Conservation (phyloP, 2,888 invertebrate genomes). For the Sylvicola cinctus region DNA sequence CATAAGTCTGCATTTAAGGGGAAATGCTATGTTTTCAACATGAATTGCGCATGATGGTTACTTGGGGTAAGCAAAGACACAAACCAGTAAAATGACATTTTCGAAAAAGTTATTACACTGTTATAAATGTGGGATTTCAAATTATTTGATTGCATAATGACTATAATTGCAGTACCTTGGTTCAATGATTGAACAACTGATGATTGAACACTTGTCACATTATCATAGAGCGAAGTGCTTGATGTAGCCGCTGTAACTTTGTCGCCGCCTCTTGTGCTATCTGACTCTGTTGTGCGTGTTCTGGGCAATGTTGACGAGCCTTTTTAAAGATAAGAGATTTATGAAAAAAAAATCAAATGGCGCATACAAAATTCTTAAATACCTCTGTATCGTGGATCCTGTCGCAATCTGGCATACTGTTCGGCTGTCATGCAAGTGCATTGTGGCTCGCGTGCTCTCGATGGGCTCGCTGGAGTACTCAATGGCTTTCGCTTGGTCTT, state of each 20-base stretch:
- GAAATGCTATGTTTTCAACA: too few species aligned
- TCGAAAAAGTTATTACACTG: too few species aligned
- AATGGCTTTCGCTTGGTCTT: conserved; percentile 78
- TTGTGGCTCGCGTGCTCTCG: conserved; percentile 58
- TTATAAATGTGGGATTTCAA: too few species aligned
- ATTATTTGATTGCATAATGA: too few species aligned
- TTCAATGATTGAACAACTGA: too few species aligned
- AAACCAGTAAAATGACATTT: too few species aligned
- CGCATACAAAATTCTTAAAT: conserved; percentile 4
- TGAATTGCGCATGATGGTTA: too few species aligned
- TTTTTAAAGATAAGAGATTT: conserved; percentile 18
- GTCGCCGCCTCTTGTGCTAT: conserved; percentile 34
- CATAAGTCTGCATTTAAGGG: too few species aligned
- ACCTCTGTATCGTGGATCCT: conserved; percentile 63
- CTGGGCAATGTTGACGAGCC: conserved; percentile 73
- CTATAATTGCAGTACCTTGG: too few species aligned
- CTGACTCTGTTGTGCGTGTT: conserved; percentile 46
- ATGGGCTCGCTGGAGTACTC: conserved; percentile 81
- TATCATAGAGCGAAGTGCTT: conserved; percentile 72
- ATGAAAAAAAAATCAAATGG: neutral
- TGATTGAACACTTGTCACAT: conserved; percentile 29
- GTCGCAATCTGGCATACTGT: conserved; percentile 69
- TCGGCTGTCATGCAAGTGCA: conserved; percentile 92
- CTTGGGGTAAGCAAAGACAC: too few species aligned
- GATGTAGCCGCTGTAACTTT: conserved; percentile 74